Percentiles rank a stretch among this genome's conserved stretches.
Conservation (phyloP, 1,140 invertebrate genomes). For the Ectropis grisescens region DNA sequence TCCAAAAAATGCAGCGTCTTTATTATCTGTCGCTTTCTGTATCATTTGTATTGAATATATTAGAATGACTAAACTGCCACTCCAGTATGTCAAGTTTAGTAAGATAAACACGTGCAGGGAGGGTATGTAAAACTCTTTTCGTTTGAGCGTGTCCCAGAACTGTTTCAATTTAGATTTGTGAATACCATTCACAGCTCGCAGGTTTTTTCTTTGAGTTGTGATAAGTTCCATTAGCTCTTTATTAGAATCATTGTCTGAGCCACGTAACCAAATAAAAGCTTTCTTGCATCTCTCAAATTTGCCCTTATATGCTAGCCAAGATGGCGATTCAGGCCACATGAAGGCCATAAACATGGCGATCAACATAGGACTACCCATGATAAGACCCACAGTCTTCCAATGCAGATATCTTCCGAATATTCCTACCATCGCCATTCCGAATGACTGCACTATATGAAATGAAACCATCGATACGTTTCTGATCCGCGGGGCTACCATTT, state of each 20-base stretch:
- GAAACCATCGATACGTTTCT: neutral
- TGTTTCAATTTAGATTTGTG: neutral
- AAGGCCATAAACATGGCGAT: neutral
- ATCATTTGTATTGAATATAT: conserved; percentile 8
- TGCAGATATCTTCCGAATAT: conserved; percentile 6
- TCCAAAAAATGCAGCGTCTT: neutral
- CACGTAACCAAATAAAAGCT: conserved; percentile 6
- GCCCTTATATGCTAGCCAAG: conserved; percentile 9
- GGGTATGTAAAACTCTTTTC: neutral
- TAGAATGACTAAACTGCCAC: conserved; percentile 5
- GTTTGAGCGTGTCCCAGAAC: neutral
- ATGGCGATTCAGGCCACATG: conserved; percentile 7
- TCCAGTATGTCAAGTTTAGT: conserved; percentile 6
- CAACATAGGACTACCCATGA: conserved; percentile 4
- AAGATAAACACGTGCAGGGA: conserved; percentile 4
- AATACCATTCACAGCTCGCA: neutral
- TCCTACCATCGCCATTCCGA: conserved; percentile 4
- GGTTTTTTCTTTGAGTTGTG: conserved; percentile 1
- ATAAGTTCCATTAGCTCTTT: conserved; percentile 5
- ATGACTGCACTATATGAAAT: neutral
- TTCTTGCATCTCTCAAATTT: conserved; percentile 6
- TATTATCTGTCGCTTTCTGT: neutral
- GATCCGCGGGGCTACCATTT: conserved; percentile 5
- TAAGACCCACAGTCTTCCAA: conserved; percentile 7
- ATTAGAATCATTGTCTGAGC: neutral